These are phyloP conservation scores for Vidua macroura DNA, from an alignment of 2,113 vertebrate species.

Conservation along the genomic window DNA sequence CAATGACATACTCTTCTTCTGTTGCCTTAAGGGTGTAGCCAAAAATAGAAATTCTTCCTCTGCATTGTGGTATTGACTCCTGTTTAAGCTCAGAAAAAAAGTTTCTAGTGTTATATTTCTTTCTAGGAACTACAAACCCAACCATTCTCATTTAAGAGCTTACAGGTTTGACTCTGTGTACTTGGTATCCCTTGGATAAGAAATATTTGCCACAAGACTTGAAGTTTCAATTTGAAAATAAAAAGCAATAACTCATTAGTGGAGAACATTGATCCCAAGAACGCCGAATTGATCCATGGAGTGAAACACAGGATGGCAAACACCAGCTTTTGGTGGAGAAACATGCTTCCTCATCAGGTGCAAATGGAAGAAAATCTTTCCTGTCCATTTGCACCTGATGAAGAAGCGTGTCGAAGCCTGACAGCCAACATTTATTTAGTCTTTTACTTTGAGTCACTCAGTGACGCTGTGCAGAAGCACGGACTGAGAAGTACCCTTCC, in stretches of 20 bases:
- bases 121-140: not conserved
- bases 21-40: slow-evolving; percentile 57
- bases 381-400: slow-evolving; percentile 66
- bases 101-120: not conserved
- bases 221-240: slow-evolving; percentile 3
- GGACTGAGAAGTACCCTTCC: not conserved
- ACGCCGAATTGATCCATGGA: not conserved
- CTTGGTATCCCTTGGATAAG: not conserved
- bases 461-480: not conserved
- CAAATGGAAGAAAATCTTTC: slow-evolving; percentile 51
- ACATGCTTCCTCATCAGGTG: slow-evolving; percentile 55
- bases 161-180: not conserved
- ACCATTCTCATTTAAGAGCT: not conserved
- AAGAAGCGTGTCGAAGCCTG: slow-evolving; percentile 25
- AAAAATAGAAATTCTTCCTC: slow-evolving; percentile 53
- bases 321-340: slow-evolving; percentile 30
- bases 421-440: not conserved
- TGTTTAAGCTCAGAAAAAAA: slow-evolving; percentile 26
- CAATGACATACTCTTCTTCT: slow-evolving; percentile 15
- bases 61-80: not conserved
- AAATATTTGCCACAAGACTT: not conserved
- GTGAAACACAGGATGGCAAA: not conserved
- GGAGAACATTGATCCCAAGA: slow-evolving; percentile 2
- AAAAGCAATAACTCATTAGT: not conserved
- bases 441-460: slow-evolving; percentile 35